Evolutionary conservation across 1,140 invertebrate genomes (phyloP).

Genomic region (Paracyclopina nana): DNA sequence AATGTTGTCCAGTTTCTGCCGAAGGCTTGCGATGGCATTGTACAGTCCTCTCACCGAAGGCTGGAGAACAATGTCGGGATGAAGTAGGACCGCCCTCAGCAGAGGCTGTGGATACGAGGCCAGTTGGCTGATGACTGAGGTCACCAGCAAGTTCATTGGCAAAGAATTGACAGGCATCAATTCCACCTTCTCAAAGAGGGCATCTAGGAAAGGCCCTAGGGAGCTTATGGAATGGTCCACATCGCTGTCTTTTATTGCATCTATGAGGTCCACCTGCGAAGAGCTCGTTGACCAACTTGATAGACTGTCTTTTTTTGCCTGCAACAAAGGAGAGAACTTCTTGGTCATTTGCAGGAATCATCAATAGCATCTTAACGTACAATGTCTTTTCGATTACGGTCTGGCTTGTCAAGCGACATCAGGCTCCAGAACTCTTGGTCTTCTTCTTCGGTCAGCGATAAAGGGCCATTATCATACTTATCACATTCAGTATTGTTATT

Average conservation of each 20-base stretch:
- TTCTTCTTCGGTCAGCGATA: conserved; percentile 1
- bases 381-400: too few relatives aligned
- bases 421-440: conserved; percentile 18
- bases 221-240: too few relatives aligned
- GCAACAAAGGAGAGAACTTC: too few relatives aligned
- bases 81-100: conserved; percentile 62
- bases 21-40: conserved; percentile 39
- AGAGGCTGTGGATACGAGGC: conserved; percentile 70
- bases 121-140: conserved; percentile 61
- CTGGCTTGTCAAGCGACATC: too few relatives aligned
- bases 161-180: conserved; percentile 63
- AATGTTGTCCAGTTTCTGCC: neutral
- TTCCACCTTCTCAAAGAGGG: conserved; percentile 58
- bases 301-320: too few relatives aligned
- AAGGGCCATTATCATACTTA: neutral
- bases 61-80: conserved; percentile 63
- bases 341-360: too few relatives aligned
- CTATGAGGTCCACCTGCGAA: too few relatives aligned
- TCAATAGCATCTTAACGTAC: too few relatives aligned
- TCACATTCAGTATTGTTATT: neutral
- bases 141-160: conserved; percentile 67
- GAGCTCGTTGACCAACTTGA: too few relatives aligned
- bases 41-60: conserved; percentile 71
- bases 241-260: too few relatives aligned
- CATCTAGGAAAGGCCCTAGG: conserved; percentile 58